Evolutionary conservation across 30 jellyfish, hydroid and myxozoan genomes (phyloP).

Genomic region (Turritopsis dohrnii): DNA sequence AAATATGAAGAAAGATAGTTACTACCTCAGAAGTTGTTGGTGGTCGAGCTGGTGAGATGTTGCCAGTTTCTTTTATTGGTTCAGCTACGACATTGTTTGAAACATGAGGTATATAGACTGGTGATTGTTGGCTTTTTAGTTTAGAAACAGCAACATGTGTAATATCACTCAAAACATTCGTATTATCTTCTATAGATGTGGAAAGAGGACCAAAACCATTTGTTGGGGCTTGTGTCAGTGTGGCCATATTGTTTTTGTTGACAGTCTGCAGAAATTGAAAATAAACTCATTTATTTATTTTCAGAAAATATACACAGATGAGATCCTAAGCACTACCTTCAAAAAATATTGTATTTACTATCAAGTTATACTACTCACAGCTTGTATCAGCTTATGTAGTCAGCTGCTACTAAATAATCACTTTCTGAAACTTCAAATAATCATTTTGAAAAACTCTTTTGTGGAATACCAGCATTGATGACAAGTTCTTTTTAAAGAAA

Average conservation of each 20-base stretch:
- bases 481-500: not conserved
- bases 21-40: constrained; percentile 79
- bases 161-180: not conserved
- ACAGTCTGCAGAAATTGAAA: not conserved
- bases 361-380: not conserved
- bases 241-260: constrained; percentile 21
- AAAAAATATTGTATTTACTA: too few species aligned
- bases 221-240: constrained; percentile 23
- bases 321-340: too few species aligned
- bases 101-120: not conserved
- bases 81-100: not conserved
- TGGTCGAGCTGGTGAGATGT: constrained; percentile 43
- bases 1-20: not conserved
- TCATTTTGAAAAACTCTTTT: too few species aligned
- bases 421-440: not conserved
- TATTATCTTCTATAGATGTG: constrained; percentile 10
- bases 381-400: not conserved
- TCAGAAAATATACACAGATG: too few species aligned
- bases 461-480: not conserved
- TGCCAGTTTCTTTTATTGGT: not conserved
- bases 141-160: constrained; percentile 20
- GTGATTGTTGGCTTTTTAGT: constrained; percentile 4
- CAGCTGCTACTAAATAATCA: not conserved
- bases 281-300: not conserved
- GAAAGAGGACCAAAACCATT: not conserved